Evolutionary conservation across 2,888 invertebrate species (phyloP), one percentile per base, ranked within the genome.

Genomic region (Prosapia bicincta): DNA sequence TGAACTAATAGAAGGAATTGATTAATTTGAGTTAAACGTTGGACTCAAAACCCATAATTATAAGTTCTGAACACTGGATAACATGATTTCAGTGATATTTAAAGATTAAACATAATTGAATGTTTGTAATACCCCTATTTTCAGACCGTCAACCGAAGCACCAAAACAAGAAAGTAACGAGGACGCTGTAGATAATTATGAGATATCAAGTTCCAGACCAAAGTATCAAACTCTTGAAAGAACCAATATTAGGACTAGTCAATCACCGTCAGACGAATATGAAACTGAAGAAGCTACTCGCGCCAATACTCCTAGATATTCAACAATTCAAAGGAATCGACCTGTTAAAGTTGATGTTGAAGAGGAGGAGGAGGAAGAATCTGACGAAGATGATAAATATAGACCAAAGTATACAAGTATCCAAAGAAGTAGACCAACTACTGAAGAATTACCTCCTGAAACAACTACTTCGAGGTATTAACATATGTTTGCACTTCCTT

Each of bases 91-190:
- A n/a, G n/a, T n/a, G n/a, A n/a, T n/a, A n/a, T n/a, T n/a, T n/a
- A n/a, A n/a, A n/a, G n/a, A n/a, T n/a, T n/a, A n/a, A n/a, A n/a
- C n/a, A n/a, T n/a, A n/a, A n/a, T n/a, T n/a, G n/a, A n/a, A n/a
- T n/a, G n/a, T n/a, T n/a, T n/a, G n/a, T n/a, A n/a, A n/a, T n/a
- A n/a, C n/a, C n/a, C n/a, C n/a, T n/a, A 54, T 54, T 20, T 20
- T 20, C 0, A 87, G 89, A 81, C 91, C 89, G 15, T 86, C 88
- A 0, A 87, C 82, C 20, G 83, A 79, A 76, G 82, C 78, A 54
- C 70, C 78, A 32, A 30, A 70, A 38, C 80, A 78, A 66, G 79
- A 78, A 68, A 71, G 72, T 30, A 74, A 68, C 0, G 80, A 80
- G 73, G 78, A 84, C 43, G 78, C 75, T 15, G 72, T 87, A 13